phyloP scores from a whole-genome alignment of 2,888 invertebrate species.

The Choristoneura rosaceana region DNA sequence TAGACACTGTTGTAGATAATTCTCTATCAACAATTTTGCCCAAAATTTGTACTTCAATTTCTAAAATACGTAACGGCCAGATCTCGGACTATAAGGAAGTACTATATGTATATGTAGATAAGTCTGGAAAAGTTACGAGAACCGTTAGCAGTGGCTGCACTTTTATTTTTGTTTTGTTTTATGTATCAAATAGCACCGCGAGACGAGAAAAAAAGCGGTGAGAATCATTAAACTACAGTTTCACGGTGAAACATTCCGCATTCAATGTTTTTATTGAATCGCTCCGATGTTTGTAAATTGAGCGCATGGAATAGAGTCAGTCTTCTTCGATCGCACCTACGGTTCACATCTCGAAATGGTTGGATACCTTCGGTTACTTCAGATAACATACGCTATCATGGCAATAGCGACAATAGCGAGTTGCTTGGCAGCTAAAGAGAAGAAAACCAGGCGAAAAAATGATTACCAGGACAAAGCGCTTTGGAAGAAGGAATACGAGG shows the following conservation, averaged over 20 bases:
- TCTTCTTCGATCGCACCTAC: constrained; percentile 52
- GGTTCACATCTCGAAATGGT: constrained; percentile 63
- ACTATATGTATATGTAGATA: not conserved
- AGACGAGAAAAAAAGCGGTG: not conserved
- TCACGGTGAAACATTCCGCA: constrained; percentile 7
- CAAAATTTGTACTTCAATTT: not conserved
- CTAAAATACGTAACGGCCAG: not conserved
- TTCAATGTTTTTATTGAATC: constrained; percentile 63
- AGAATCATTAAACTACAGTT: constrained; percentile 11
- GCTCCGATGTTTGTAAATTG: constrained; percentile 60
- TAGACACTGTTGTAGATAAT: no score
- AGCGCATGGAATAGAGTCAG: constrained; percentile 51
- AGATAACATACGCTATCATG: constrained; percentile 51
- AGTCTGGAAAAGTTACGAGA: not conserved
- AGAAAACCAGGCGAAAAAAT: constrained; percentile 58
- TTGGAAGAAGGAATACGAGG: constrained; percentile 79
- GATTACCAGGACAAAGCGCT: constrained; percentile 62
- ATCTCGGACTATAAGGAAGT: not conserved
- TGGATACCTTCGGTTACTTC: constrained; percentile 50
- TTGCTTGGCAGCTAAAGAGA: constrained; percentile 53
- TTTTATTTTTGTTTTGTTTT: constrained; percentile 6
- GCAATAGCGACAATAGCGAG: constrained; percentile 52
- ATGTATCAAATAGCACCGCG: not conserved
- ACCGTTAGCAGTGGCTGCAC: not conserved
- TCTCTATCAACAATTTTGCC: not conserved